phyloP scores from a whole-genome alignment of 1,140 invertebrate species.

The Cecropterus lyciades region DNA sequence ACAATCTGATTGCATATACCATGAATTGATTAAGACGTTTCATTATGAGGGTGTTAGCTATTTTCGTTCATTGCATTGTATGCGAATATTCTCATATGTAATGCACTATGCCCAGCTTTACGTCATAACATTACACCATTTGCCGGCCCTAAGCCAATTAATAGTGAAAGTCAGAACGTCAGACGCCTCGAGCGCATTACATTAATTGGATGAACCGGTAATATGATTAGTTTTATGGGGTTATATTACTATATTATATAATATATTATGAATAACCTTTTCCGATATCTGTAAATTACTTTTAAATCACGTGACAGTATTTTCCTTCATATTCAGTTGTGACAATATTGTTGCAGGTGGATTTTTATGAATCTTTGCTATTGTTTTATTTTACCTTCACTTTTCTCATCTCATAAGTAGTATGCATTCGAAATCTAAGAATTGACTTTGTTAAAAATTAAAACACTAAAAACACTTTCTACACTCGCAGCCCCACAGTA shows the following conservation, averaged over 20 bases:
- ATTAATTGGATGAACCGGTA: conserved; percentile 25
- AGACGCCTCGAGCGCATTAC: conserved; percentile 4
- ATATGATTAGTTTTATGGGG: background rate
- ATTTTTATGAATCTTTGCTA: too few species aligned
- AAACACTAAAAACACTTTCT: too few species aligned
- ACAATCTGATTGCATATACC: too few species aligned
- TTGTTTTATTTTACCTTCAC: too few species aligned
- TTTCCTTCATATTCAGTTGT: too few species aligned
- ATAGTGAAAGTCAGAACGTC: conserved; percentile 12
- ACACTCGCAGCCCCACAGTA: too few species aligned
- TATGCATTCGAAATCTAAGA: too few species aligned
- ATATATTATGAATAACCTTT: background rate
- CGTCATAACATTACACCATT: conserved; percentile 2
- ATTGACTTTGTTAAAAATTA: too few species aligned
- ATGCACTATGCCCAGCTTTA: conserved; percentile 1
- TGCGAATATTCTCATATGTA: background rate
- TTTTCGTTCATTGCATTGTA: conserved; percentile 14
- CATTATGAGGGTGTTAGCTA: background rate
- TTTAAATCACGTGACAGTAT: background rate
- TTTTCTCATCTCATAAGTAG: too few species aligned
- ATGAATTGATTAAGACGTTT: too few species aligned
- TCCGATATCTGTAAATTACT: background rate
- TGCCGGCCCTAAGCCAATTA: conserved; percentile 17
- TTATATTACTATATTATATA: background rate
- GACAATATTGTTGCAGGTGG: too few species aligned